These are phyloP conservation scores for Aurelia sp. DNA, from an alignment of 30 jellyfish, hydroid and myxozoan genomes.

Conservation along the genomic window DNA sequence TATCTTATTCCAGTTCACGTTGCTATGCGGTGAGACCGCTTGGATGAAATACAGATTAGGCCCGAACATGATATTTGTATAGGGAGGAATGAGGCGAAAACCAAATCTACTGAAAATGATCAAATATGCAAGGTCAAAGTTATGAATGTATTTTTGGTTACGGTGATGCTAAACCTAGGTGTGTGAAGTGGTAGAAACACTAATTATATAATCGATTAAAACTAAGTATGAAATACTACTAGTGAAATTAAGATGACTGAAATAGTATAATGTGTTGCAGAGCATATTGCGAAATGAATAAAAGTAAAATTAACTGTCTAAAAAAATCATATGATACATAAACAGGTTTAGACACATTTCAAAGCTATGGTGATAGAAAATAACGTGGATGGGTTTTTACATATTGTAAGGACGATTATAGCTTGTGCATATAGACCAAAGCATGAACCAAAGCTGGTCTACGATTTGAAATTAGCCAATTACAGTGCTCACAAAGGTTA, in stretches of 20 bases:
- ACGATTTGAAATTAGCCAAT: too few relatives aligned
- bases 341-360: not conserved
- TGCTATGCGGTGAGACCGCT: conserved; percentile 21
- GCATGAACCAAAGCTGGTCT: too few relatives aligned
- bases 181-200: not conserved
- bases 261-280: not conserved
- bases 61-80: conserved; percentile 29
- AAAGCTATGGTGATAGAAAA: not conserved
- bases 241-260: not conserved
- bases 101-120: not conserved
- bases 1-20: conserved; percentile 3
- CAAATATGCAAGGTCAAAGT: conserved; percentile 30
- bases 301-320: not conserved
- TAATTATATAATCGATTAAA: not conserved
- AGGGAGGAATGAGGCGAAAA: conserved; percentile 3
- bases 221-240: not conserved
- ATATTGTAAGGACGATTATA: not conserved
- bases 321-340: conserved; percentile 10
- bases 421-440: too few relatives aligned
- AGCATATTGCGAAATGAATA: not conserved
- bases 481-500: too few relatives aligned
- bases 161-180: conserved; percentile 27
- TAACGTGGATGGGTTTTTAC: not conserved
- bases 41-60: not conserved
- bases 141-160: conserved; percentile 24